Percentiles rank a stretch among this genome's conserved stretches.
Conservation (phyloP, 2,888 invertebrate genomes). For the Helicoverpa assulta region DNA sequence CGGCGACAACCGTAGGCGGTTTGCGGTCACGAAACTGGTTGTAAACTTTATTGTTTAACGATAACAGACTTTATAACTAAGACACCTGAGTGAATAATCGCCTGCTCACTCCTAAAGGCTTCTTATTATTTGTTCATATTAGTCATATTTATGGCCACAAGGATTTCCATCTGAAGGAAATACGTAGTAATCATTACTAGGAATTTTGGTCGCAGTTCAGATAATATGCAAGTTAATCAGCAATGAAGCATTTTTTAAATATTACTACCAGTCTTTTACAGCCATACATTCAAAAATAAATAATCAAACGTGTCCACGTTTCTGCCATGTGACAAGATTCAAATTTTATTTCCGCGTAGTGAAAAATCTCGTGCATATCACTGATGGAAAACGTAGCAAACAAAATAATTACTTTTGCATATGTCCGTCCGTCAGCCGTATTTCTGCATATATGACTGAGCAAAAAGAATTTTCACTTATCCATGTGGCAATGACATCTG, state of each 20-base stretch:
- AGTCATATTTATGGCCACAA: constrained; percentile 71
- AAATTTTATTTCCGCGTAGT: background rate
- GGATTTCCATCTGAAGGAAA: constrained; percentile 61
- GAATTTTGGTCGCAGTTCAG: constrained; percentile 25
- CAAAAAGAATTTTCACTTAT: background rate
- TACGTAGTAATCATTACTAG: constrained; percentile 16
- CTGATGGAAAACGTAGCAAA: background rate
- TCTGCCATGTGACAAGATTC: background rate
- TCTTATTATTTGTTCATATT: constrained; percentile 72
- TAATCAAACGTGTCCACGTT: background rate
- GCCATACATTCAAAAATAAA: constrained; percentile 2
- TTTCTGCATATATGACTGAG: background rate
- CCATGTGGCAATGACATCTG: background rate
- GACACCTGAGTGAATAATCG: constrained; percentile 66
- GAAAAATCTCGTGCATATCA: background rate
- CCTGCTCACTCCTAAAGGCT: constrained; percentile 55
- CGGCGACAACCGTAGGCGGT: constrained; percentile 67
- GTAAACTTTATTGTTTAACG: constrained; percentile 61
- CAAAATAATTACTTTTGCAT: background rate
- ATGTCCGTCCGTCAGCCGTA: background rate
- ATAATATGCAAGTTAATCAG: constrained; percentile 17
- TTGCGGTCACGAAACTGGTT: constrained; percentile 84
- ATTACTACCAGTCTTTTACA: constrained; percentile 2
- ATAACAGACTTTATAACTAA: constrained; percentile 67
- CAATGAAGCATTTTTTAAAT: constrained; percentile 2